Base-by-base conservation (phyloP, 2,113 vertebrate species). In the Thamnaconus septentrionalis region DNA sequence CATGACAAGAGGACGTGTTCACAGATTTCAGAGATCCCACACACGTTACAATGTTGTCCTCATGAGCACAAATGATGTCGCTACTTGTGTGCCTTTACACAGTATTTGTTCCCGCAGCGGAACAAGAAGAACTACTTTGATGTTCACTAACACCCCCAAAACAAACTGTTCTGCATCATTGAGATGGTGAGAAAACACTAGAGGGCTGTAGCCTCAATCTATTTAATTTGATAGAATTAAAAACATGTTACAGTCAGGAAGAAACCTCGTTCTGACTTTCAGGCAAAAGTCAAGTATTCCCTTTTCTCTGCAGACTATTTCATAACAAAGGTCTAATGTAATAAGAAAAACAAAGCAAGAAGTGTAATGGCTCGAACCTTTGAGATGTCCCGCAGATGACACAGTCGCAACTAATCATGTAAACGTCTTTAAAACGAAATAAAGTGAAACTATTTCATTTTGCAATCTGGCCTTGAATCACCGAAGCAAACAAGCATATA, bases 1-100 rank as follows among this genome's bases (percentile, higher is more conserved):
- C 7, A 52, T 46, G 7, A 59, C 44, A 50, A 52, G 8, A 42
- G 69, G 60, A 67, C 42, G 66, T 3, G 60, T 83, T 55, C 81
- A 57, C 71, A 80, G 62, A 11, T 12, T 71, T 43, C 48, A 73
- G 72, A 73, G 72, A 47, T 59, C 73, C 52, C 59, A 67, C 64
- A 67, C 7, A 3, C 18, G 18, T 31, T 31, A 31, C 18, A 31
- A 31, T 31, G 18, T 31, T 31, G 18, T 9, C 41, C 65, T 74
- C 53, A 48, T 73, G 60, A 59, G 74, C 53, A 71, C 74, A 5
- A 73, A 85, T 84, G 69, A 64, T 47, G 4, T 68, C 52, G 56
- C 59, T 61, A 43, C 67, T 63, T 54, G 43, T 61, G 64, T 72
- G 73, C 61, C 50, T 59, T 61, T 5, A 63, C 43, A 77, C 42